Evolutionary conservation across 2,888 invertebrate species (phyloP).

Genomic region (Tenthredo notha): DNA sequence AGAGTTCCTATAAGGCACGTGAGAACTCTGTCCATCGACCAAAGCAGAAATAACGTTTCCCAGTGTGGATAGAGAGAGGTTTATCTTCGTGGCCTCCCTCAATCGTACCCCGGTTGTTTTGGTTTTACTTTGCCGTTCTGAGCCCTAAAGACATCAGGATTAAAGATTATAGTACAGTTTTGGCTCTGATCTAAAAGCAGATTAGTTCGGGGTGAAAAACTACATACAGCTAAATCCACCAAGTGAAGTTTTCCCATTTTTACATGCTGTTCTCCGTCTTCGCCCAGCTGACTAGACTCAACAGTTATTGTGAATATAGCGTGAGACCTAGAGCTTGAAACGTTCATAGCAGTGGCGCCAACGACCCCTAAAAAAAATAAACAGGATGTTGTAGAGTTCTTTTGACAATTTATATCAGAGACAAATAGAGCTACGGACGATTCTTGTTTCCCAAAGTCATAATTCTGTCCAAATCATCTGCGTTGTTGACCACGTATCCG

Average conservation of each 20-base stretch:
- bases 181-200: constrained; percentile 13
- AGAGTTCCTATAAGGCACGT: constrained; percentile 99
- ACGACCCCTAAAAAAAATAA: constrained; percentile 81
- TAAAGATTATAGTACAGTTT: constrained; percentile 54
- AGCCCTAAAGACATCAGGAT: constrained; percentile 85
- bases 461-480: constrained; percentile 95
- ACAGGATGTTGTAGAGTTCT: background rate
- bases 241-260: constrained; percentile 98
- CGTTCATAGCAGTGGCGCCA: constrained; percentile 98
- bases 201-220: background rate
- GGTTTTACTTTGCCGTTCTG: constrained; percentile 98
- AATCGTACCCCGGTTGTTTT: constrained; percentile 95
- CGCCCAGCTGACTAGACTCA: constrained; percentile 93
- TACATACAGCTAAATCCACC: constrained; percentile 95
- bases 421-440: constrained; percentile 80
- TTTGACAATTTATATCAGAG: constrained; percentile 11
- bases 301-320: constrained; percentile 99
- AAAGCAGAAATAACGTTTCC: constrained; percentile 99
- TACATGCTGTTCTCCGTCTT: constrained; percentile 92
- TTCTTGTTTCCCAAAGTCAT: constrained; percentile 98
- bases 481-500: constrained; percentile 98
- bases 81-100: constrained; percentile 98
- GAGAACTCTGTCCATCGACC: constrained; percentile 97
- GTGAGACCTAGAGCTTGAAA: constrained; percentile 97
- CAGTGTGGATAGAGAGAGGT: constrained; percentile 96